These are phyloP conservation scores for Calypte anna DNA, from an alignment of 2,113 vertebrate species.

Conservation along the genomic window DNA sequence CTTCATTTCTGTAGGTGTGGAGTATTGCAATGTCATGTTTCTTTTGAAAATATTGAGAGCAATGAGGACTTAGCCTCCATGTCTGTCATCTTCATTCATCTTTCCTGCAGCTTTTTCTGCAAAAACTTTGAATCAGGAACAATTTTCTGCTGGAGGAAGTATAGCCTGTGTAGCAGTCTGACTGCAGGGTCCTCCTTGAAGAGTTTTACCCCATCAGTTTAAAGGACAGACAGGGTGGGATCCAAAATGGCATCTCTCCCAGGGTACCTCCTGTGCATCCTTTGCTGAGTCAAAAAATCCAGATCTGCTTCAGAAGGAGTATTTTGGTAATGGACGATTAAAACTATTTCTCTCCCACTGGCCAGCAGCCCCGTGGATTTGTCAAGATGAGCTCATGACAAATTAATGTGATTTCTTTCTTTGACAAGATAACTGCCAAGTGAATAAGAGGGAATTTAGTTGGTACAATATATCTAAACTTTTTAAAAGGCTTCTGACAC, in stretches of 20 bases:
- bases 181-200: not conserved
- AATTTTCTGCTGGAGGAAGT: not conserved
- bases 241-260: not conserved
- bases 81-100: not conserved
- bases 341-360: constrained; percentile 18
- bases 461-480: not conserved
- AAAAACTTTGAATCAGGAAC: not conserved
- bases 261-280: not conserved
- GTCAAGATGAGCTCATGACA: constrained; percentile 3
- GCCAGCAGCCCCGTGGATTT: constrained; percentile 16
- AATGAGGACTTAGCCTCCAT: not conserved
- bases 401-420: constrained; percentile 48
- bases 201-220: not conserved
- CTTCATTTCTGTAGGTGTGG: not conserved
- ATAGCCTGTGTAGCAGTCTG: fast-evolving
- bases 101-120: not conserved
- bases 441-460: constrained; percentile 15
- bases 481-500: constrained; percentile 11
- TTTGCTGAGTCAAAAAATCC: not conserved
- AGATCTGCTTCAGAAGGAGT: not conserved
- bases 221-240: not conserved
- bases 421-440: constrained; percentile 31
- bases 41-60: not conserved
- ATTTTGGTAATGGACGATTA: constrained; percentile 34
- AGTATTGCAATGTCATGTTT: not conserved